Conservation (phyloP, 2,797 vertebrate species). For the Mionectes olivaceus region DNA sequence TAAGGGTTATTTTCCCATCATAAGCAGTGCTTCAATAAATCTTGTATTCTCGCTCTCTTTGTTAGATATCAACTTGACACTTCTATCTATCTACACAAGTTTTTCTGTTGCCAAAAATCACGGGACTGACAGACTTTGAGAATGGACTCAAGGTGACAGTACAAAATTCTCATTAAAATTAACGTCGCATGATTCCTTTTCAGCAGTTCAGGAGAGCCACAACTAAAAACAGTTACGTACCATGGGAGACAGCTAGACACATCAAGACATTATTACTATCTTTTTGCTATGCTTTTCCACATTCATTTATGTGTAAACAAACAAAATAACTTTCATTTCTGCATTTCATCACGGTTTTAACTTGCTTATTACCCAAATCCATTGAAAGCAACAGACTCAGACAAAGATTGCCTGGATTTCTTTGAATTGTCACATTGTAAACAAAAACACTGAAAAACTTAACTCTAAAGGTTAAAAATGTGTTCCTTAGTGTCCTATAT, state of each 20-base stretch:
- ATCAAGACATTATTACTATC: not conserved
- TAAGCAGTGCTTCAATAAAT: not conserved
- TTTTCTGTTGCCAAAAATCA: slow-evolving; percentile 2
- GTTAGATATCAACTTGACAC: not conserved
- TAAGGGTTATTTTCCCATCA: not conserved
- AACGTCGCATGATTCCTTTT: not conserved
- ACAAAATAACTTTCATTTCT: slow-evolving; percentile 22
- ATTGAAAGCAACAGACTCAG: not conserved
- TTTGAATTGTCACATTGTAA: slow-evolving; percentile 1
- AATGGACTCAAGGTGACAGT: not conserved
- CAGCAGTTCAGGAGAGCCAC: not conserved
- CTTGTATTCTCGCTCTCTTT: not conserved
- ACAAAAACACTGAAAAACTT: slow-evolving; percentile 13
- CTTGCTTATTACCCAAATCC: not conserved
- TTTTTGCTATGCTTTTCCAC: not conserved
- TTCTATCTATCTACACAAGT: not conserved
- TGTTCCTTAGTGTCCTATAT: not conserved
- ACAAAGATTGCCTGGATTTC: not conserved
- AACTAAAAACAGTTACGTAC: not conserved
- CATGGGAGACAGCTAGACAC: slow-evolving; percentile 10
- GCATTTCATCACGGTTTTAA: slow-evolving; percentile 32
- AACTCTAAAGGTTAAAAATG: not conserved
- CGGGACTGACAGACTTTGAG: not conserved
- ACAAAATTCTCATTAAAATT: slow-evolving; percentile 30
- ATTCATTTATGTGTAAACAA: slow-evolving; percentile 22